Conservation (phyloP, 2,797 vertebrate genomes). For the Scarus forsteni region DNA sequence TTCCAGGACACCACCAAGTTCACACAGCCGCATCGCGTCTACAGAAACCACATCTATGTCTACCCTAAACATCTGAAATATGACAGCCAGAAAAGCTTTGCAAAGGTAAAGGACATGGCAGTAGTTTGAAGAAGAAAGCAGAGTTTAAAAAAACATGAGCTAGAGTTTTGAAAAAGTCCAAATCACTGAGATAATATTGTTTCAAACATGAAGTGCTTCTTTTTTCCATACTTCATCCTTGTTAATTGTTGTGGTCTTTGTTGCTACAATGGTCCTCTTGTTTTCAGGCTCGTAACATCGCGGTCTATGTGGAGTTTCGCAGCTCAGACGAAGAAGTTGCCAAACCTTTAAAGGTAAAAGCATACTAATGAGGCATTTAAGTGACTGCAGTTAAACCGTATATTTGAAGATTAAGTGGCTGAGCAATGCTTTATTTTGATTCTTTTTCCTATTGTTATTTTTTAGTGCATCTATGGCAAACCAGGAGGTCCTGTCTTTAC, state of each 20-base stretch:
- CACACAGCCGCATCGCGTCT: slow-evolving; percentile 92
- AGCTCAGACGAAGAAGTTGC: slow-evolving; percentile 94
- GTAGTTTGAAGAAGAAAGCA: neutral
- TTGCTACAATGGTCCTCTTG: slow-evolving; percentile 53
- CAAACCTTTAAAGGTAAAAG: slow-evolving; percentile 91
- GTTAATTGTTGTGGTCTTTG: slow-evolving; percentile 31
- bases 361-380: slow-evolving; percentile 26
- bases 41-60: slow-evolving; percentile 97
- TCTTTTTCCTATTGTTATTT: slow-evolving; percentile 34
- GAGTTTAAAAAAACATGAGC: neutral
- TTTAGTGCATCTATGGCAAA: slow-evolving; percentile 97
- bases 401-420: slow-evolving; percentile 3
- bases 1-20: slow-evolving; percentile 92
- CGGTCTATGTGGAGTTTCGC: slow-evolving; percentile 94
- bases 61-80: slow-evolving; percentile 99
- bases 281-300: slow-evolving; percentile 95
- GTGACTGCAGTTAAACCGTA: slow-evolving; percentile 8
- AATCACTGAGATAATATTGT: slow-evolving; percentile 1
- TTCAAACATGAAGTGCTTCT: neutral
- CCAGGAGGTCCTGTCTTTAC: slow-evolving; percentile 93
- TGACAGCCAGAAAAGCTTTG: slow-evolving; percentile 97
- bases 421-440: neutral
- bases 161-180: slow-evolving; percentile 4
- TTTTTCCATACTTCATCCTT: slow-evolving; percentile 1
- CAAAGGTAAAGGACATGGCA: slow-evolving; percentile 85